Percentiles rank a stretch among this genome's conserved stretches.
phyloP scores from a whole-genome alignment of 2,113 vertebrate genomes.

The Ammodramus savannarum region DNA sequence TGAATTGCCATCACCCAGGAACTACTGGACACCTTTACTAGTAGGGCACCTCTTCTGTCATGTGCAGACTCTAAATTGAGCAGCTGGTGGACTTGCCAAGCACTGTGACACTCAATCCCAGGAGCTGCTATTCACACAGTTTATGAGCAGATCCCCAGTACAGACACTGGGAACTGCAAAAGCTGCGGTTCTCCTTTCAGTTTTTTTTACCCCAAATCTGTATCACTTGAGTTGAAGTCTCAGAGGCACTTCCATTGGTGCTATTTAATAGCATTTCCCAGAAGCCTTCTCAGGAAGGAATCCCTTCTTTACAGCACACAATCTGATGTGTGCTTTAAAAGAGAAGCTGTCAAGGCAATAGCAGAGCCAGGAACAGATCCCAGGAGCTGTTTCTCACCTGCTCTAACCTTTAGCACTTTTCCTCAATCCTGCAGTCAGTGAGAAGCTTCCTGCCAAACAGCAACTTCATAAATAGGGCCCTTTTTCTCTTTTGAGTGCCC shows the following conservation, averaged over 20 bases:
- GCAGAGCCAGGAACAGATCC: neutral
- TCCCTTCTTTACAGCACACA: neutral
- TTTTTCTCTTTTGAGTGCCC: neutral
- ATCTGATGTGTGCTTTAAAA: neutral
- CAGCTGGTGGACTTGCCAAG: neutral
- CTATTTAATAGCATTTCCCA: neutral
- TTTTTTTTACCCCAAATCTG: neutral
- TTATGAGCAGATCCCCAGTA: neutral
- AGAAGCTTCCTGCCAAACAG: neutral
- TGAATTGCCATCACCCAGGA: neutral
- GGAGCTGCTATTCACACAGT: neutral
- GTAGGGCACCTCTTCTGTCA: neutral
- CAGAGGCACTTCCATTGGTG: neutral
- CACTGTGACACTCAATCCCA: accelerated
- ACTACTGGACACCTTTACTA: neutral
- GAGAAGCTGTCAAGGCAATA: neutral
- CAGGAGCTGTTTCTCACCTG: neutral
- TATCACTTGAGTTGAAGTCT: neutral
- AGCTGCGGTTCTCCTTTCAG: neutral
- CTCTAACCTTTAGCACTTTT: neutral
- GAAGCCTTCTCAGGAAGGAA: neutral
- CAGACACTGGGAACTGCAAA: neutral
- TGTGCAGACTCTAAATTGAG: neutral
- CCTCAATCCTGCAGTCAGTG: neutral
- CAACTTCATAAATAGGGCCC: neutral